Conservation (phyloP, 2,113 vertebrate genomes). For the Lasiurus borealis region DNA sequence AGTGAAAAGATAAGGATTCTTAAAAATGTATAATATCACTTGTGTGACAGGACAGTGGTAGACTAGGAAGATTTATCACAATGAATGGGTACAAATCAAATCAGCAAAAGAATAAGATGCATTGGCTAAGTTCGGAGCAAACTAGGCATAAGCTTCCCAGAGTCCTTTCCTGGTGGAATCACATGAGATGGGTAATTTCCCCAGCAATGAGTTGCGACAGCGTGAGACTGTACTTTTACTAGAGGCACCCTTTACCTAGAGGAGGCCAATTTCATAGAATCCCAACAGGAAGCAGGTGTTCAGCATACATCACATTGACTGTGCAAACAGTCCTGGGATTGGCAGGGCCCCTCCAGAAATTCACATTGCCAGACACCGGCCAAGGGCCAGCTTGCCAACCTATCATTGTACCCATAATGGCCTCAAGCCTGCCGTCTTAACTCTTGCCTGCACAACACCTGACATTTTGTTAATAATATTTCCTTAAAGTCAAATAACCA, state of each 20-base stretch:
- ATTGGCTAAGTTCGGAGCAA: not conserved
- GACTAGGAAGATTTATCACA: not conserved
- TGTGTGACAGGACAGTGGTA: not conserved
- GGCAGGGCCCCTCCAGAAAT: not conserved
- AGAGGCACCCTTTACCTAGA: not conserved
- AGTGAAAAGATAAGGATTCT: not conserved
- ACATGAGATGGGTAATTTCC: not conserved
- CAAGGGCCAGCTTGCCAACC: not conserved
- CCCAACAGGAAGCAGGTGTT: not conserved
- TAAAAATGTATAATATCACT: not conserved
- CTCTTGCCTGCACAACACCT: not conserved
- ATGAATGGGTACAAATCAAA: not conserved
- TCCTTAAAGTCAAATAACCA: slow-evolving; percentile 36
- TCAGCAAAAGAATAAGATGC: not conserved
- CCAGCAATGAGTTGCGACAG: not conserved
- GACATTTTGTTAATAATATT: not conserved
- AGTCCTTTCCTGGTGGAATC: not conserved
- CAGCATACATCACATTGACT: not conserved
- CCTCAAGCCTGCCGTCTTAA: not conserved
- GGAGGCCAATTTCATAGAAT: not conserved
- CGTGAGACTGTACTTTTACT: not conserved
- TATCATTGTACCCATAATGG: not conserved
- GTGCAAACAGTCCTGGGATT: not conserved
- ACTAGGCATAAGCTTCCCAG: not conserved
- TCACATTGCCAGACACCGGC: not conserved